Percentiles rank a stretch among this genome's conserved stretches.
These are phyloP conservation scores for Scaptomyza reducta DNA, from an alignment of 2,888 invertebrate genomes.

Conservation along the genomic window DNA sequence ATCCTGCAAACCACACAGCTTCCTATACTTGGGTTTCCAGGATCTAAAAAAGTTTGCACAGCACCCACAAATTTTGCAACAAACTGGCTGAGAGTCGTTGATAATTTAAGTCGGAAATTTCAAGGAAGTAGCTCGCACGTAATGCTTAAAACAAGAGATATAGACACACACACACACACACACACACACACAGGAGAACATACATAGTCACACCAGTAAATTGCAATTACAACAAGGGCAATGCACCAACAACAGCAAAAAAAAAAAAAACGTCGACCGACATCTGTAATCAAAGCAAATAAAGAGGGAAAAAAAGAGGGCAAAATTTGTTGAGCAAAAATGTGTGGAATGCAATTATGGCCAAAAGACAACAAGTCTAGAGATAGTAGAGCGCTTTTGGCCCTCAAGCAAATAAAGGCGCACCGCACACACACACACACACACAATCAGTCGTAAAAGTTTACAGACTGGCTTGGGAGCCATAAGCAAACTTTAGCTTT, in stretches of 20 bases:
- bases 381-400: neutral
- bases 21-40: constrained; percentile 8
- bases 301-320: constrained; percentile 20
- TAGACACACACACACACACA: constrained; percentile 21
- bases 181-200: constrained; percentile 8
- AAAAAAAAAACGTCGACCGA: constrained; percentile 20
- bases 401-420: constrained; percentile 56
- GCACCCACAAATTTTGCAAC: constrained; percentile 61
- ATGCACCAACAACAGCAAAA: constrained; percentile 34
- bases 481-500: constrained; percentile 33
- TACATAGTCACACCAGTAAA: constrained; percentile 46
- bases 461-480: constrained; percentile 42
- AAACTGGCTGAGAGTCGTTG: constrained; percentile 64
- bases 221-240: constrained; percentile 75
- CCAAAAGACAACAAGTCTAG: constrained; percentile 45
- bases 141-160: constrained; percentile 63
- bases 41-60: constrained; percentile 65
- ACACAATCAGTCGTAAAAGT: constrained; percentile 54
- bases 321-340: constrained; percentile 44
- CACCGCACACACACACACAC: constrained; percentile 18
- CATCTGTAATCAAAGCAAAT: constrained; percentile 66
- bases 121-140: constrained; percentile 65
- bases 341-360: constrained; percentile 73
- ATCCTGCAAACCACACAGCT: neutral
- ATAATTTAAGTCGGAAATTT: constrained; percentile 78